A percentile compares a stretch with the other conserved stretches of the same genome.
Conservation (phyloP, 2,797 vertebrate species). For the Gobio occitaniae region DNA sequence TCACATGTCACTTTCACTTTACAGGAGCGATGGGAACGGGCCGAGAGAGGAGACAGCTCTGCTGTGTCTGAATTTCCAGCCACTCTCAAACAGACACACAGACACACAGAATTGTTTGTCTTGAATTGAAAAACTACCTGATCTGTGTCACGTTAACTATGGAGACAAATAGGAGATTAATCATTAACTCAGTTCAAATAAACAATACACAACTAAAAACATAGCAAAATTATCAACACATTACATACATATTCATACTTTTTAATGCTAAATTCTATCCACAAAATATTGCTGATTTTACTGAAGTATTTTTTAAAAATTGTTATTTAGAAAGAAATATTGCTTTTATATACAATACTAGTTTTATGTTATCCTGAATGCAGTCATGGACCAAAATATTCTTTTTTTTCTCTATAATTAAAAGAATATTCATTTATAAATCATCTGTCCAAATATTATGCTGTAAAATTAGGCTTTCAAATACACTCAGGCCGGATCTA, state of each 20-base stretch:
- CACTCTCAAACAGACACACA: constrained; percentile 21
- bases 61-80: constrained; percentile 54
- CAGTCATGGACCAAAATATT: neutral
- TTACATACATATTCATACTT: neutral
- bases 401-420: neutral
- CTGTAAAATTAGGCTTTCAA: neutral
- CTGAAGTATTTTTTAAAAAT: neutral
- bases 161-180: constrained; percentile 37
- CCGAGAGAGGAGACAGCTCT: constrained; percentile 71
- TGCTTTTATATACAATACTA: neutral
- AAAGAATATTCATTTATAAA: neutral
- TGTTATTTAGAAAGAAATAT: neutral
- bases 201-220: neutral
- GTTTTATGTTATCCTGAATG: neutral
- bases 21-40: constrained; percentile 74
- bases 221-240: neutral
- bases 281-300: neutral
- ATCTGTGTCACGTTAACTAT: constrained; percentile 34
- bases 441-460: neutral
- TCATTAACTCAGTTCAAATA: constrained; percentile 2
- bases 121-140: constrained; percentile 40
- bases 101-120: constrained; percentile 11
- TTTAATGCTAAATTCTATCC: neutral
- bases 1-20: constrained; percentile 89
- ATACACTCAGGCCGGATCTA: neutral